Conservation (phyloP, 2,888 invertebrate genomes). For the Plebejus melissa region DNA sequence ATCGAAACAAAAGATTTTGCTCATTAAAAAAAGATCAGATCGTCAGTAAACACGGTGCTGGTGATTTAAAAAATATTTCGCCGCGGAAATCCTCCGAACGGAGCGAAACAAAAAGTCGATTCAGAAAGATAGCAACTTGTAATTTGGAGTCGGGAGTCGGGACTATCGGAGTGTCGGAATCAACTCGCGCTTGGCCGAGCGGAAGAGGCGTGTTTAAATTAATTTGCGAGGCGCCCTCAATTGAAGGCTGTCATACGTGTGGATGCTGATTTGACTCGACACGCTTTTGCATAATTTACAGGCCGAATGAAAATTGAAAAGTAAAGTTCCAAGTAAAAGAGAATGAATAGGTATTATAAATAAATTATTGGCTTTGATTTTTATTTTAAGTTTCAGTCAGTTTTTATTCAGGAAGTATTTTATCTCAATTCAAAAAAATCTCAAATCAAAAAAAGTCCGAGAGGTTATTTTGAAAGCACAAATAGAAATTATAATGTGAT, state of each 20-base stretch:
- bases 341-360: no score
- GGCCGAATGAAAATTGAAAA: not conserved
- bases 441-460: no score
- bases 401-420: no score
- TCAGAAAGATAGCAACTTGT: slow-evolving; percentile 52
- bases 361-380: no score
- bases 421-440: no score
- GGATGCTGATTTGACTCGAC: not conserved
- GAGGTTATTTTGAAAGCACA: no score
- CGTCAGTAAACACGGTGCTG: slow-evolving; percentile 38
- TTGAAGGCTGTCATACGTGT: not conserved
- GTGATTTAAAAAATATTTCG: slow-evolving; percentile 40
- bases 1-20: slow-evolving; percentile 31
- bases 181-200: slow-evolving; percentile 60
- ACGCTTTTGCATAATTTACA: not conserved
- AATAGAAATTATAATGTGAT: no score
- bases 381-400: no score
- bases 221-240: slow-evolving; percentile 17
- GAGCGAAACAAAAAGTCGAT: slow-evolving; percentile 53
- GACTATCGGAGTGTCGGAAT: slow-evolving; percentile 63
- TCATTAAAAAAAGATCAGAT: slow-evolving; percentile 42
- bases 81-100: slow-evolving; percentile 45
- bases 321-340: no score
- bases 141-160: slow-evolving; percentile 52
- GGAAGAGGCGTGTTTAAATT: slow-evolving; percentile 48